Conservation (phyloP, 2,888 invertebrate species). For the Parthenolecanium corni region DNA sequence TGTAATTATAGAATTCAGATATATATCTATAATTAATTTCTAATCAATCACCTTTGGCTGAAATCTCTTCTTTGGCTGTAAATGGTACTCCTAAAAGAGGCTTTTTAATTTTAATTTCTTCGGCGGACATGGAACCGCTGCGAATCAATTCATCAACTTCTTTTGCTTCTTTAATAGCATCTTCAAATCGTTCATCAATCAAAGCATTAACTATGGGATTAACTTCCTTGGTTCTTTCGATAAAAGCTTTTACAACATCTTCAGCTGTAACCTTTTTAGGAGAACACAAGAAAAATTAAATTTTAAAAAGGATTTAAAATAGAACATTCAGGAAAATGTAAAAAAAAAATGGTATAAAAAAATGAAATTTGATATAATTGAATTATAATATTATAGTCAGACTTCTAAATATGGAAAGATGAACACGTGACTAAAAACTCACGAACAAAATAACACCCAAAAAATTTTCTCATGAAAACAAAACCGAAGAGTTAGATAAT, state of each 20-base stretch:
- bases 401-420: too few species aligned
- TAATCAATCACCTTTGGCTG: conserved; percentile 63
- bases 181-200: conserved; percentile 64
- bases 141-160: conserved; percentile 57
- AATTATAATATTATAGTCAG: too few species aligned
- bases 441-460: too few species aligned
- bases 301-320: not conserved
- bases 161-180: conserved; percentile 65
- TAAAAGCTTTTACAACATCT: conserved; percentile 58
- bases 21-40: conserved; percentile 31
- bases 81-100: conserved; percentile 87
- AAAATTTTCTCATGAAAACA: too few species aligned
- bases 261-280: conserved; percentile 47
- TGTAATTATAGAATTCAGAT: too few species aligned
- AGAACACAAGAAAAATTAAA: conserved; percentile 13
- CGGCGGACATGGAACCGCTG: conserved; percentile 46
- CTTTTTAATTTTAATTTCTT: conserved; percentile 50
- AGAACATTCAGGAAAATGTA: too few species aligned
- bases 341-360: too few species aligned
- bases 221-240: conserved; percentile 62
- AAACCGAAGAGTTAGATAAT: too few species aligned
- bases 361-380: too few species aligned
- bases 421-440: too few species aligned
- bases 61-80: conserved; percentile 79
- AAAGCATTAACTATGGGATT: conserved; percentile 71